Evolutionary conservation across 2,113 vertebrate species (phyloP).

Genomic region (Saguinus imperator): DNA sequence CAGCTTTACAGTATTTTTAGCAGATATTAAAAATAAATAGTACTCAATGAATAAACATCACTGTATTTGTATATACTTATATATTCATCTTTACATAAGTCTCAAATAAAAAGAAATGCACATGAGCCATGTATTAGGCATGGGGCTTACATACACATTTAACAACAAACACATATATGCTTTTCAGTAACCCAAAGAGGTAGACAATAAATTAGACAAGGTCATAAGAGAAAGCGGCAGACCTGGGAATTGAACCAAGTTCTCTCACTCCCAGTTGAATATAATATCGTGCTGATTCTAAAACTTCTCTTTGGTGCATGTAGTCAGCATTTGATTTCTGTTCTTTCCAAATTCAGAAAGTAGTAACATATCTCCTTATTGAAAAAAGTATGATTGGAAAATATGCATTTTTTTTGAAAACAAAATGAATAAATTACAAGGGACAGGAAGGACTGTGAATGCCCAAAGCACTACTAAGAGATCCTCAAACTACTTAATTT

Average conservation of each 20-base stretch:
- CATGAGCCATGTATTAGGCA: neutral
- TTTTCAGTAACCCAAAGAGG: neutral
- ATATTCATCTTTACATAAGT: neutral
- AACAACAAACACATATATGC: neutral
- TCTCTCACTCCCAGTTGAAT: neutral
- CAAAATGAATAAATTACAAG: neutral
- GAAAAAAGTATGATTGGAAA: neutral
- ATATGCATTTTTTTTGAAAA: constrained; percentile 5
- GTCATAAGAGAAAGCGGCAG: neutral
- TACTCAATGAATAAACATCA: neutral
- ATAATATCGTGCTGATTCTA: neutral
- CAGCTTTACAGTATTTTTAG: neutral
- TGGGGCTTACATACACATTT: neutral
- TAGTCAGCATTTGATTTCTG: neutral
- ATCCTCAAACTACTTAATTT: neutral
- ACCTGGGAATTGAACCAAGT: neutral
- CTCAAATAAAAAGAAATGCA: neutral
- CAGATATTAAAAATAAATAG: neutral
- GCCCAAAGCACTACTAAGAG: neutral
- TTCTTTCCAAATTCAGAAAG: constrained; percentile 25
- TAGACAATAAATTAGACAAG: neutral
- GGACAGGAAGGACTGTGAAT: neutral
- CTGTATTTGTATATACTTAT: neutral
- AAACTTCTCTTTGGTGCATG: neutral
- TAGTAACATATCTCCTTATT: neutral